phyloP scores from a whole-genome alignment of 2,888 invertebrate species.

The Drosophila cyrtoloma region DNA sequence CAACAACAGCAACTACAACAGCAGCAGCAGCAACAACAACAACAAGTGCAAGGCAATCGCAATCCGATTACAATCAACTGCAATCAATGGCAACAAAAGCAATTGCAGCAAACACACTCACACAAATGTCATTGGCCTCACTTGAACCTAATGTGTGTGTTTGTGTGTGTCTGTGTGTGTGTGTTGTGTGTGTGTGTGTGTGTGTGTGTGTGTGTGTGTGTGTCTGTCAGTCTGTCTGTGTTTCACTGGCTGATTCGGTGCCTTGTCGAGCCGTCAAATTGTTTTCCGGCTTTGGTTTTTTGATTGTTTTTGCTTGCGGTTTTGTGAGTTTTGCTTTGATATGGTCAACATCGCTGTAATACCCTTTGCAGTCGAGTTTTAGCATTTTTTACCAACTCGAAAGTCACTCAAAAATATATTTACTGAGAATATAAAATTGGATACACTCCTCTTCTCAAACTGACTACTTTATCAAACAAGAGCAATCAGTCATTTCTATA shows the following conservation, averaged over 20 bases:
- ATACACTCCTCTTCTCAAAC: neutral
- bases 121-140: constrained; percentile 73
- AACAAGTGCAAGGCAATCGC: constrained; percentile 75
- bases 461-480: neutral
- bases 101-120: constrained; percentile 30
- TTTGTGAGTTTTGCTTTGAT: constrained; percentile 53
- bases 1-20: constrained; percentile 49
- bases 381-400: neutral
- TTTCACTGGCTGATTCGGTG: constrained; percentile 15
- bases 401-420: neutral
- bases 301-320: constrained; percentile 55
- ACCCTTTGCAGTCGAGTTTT: neutral
- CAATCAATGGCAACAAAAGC: constrained; percentile 66
- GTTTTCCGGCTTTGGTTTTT: constrained; percentile 79
- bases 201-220: constrained; percentile 5
- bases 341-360: constrained; percentile 34
- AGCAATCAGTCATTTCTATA: neutral
- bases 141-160: constrained; percentile 55
- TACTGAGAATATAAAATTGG: neutral
- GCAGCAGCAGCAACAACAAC: constrained; percentile 33
- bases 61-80: constrained; percentile 79
- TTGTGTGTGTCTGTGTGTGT: neutral
- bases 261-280: constrained; percentile 67
- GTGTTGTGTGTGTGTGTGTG: neutral
- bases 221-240: constrained; percentile 4